Evolutionary conservation across 2,113 vertebrate genomes (phyloP).

Genomic region (Amphiprion percula): DNA sequence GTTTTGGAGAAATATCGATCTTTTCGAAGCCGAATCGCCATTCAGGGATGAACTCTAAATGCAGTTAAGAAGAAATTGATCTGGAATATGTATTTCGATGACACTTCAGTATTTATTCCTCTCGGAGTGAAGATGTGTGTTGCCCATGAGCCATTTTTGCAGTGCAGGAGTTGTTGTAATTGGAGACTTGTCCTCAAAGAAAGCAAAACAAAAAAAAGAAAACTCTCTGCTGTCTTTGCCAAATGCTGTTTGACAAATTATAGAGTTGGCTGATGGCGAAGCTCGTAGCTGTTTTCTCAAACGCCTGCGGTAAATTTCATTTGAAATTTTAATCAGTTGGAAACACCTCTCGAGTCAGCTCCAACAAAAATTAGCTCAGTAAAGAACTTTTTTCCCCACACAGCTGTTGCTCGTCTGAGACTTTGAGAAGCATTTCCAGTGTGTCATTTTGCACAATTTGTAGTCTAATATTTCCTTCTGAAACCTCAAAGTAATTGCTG

Average conservation of each 20-base stretch:
- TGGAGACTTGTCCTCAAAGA: conserved; percentile 29
- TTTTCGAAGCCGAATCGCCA: conserved; percentile 15
- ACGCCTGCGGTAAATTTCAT: conserved; percentile 53
- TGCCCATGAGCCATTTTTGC: conserved; percentile 2
- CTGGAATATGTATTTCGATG: not conserved
- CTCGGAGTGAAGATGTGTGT: not conserved
- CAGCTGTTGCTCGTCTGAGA: not conserved
- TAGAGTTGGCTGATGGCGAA: conserved; percentile 42
- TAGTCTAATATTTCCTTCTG: not conserved
- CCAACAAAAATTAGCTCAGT: conserved; percentile 13
- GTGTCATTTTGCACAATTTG: too few species aligned
- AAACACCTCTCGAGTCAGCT: conserved; percentile 1
- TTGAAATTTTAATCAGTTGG: conserved; percentile 59
- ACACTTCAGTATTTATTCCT: not conserved
- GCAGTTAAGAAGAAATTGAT: not conserved
- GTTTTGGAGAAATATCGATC: not conserved
- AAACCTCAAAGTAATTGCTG: not conserved
- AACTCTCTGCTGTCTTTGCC: conserved; percentile 30
- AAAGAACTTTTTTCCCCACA: conserved; percentile 19
- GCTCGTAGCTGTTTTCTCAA: conserved; percentile 58
- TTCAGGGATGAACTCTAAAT: conserved; percentile 3
- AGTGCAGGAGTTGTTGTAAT: conserved; percentile 35
- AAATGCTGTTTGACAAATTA: conserved; percentile 50
- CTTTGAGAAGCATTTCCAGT: not conserved
- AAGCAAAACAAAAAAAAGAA: conserved; percentile 30